Evolutionary conservation across 1,140 invertebrate genomes (phyloP).

Genomic region (Leptinotarsa undecemlineata): DNA sequence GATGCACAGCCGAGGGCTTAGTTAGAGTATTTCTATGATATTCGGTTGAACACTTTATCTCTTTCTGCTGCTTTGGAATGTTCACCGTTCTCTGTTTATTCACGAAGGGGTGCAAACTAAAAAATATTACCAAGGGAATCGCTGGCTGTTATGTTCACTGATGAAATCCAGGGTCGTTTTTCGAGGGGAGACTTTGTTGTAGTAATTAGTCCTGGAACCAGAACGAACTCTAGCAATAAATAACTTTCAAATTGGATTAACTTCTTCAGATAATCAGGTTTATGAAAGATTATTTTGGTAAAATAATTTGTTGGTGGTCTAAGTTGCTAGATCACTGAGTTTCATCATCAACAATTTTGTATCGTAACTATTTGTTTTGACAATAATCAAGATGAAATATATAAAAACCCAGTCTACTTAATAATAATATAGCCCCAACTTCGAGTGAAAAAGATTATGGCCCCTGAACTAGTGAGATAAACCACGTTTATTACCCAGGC

Average conservation of each 20-base stretch:
- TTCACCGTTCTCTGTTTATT: constrained; percentile 14
- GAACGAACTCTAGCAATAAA: constrained; percentile 13
- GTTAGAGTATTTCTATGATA: constrained; percentile 13
- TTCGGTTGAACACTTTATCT: constrained; percentile 8
- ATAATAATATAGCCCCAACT: too few relatives aligned
- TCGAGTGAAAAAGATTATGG: neutral
- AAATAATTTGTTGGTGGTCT: too few relatives aligned
- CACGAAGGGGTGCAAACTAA: constrained; percentile 31
- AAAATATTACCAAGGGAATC: constrained; percentile 33
- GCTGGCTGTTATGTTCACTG: constrained; percentile 22
- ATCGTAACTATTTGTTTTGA: too few relatives aligned
- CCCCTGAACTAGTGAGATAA: neutral
- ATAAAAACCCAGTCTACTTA: too few relatives aligned
- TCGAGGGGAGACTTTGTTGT: constrained; percentile 16
- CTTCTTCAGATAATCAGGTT: neutral
- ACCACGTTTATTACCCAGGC: neutral
- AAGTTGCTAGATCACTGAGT: too few relatives aligned
- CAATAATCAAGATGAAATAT: too few relatives aligned
- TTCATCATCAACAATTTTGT: too few relatives aligned
- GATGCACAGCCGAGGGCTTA: constrained; percentile 12
- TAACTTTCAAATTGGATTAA: neutral
- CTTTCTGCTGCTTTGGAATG: constrained; percentile 11
- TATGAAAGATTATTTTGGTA: too few relatives aligned
- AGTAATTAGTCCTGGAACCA: constrained; percentile 1
- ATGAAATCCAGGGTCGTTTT: constrained; percentile 24